Evolutionary conservation across 2,113 vertebrate genomes (phyloP), one percentile per base, ranked within the genome.

Genomic region (Chrysochloris asiatica): DNA sequence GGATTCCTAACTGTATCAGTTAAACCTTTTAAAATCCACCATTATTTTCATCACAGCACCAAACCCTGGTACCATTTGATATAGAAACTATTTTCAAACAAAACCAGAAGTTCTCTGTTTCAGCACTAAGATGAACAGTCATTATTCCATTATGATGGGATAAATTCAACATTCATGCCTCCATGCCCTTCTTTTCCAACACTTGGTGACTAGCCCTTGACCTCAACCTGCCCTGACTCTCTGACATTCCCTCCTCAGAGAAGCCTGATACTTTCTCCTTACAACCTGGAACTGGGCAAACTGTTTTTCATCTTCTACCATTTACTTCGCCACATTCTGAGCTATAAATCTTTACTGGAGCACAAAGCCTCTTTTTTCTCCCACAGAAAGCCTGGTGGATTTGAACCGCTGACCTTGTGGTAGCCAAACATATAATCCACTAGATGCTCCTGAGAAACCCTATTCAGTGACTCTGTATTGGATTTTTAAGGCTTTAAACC

Each of bases 1-100:
- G 8, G 48, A 50, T 50, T 17, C 12, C 28, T n/a, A 54, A n/a
- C 22, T 41, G 11, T 38, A n/a, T 17, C 65, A 89, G 52, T 38
- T 65, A 87, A 90, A 91, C 2, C 21, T 86, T 47, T 76, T 50
- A 91, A 92, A 90, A 54, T 9, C 17, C 61, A 63, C 30, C 30
- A 33, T 13, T 59, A 26, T 65, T 67, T 72, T 88, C n/a, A 69
- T 13, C 16, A 54, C 3, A 30, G 41, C 9, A 56, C 12, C 19
- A 76, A 26, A 86, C 17, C 85, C 47, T 85, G 56, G 22, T 45
- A 88, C 33, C 19, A 79, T 52, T 30, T 63, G 48, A 8, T 56
- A 28, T 33, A 52, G 8, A 77, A 65, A 33, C 22, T 82, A 22
- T 50, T 52, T 41, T 7, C 67, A 50, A 36, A 67, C 24, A 38